These are phyloP conservation scores for Vanessa atalanta DNA, from an alignment of 1,140 invertebrate species.

Conservation along the genomic window DNA sequence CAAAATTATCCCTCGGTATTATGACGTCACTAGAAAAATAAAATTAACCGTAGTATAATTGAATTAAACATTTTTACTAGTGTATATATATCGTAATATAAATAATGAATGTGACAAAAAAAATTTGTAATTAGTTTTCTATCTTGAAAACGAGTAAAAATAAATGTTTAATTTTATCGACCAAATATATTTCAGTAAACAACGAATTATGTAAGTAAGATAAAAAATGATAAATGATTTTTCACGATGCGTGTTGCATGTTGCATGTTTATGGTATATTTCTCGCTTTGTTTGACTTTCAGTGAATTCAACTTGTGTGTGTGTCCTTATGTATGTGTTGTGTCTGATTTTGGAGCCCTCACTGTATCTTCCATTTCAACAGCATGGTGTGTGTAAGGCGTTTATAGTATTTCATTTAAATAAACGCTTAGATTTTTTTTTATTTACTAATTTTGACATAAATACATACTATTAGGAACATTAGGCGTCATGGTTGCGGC, in stretches of 20 bases:
- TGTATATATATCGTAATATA: no score
- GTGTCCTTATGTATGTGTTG: background rate
- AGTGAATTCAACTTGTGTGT: background rate
- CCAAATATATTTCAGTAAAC: background rate
- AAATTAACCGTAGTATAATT: background rate
- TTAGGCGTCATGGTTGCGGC: no score
- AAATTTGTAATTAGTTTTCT: background rate
- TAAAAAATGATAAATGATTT: background rate
- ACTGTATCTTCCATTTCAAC: no score
- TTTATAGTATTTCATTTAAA: no score
- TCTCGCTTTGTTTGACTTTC: background rate
- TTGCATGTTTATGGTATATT: background rate
- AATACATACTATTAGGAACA: no score
- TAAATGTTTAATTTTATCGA: background rate
- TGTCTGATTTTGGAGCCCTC: background rate
- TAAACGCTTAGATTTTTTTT: no score
- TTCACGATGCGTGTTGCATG: background rate
- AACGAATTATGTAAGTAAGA: background rate
- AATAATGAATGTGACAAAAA: no score
- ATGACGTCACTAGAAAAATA: slow-evolving; percentile 1
- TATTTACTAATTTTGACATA: no score
- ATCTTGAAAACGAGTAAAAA: background rate
- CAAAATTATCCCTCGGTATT: no score
- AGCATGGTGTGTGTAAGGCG: no score
- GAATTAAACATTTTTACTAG: no score